Conservation (phyloP, 2,888 invertebrate species). For the Drosophila kambysellisi region DNA sequence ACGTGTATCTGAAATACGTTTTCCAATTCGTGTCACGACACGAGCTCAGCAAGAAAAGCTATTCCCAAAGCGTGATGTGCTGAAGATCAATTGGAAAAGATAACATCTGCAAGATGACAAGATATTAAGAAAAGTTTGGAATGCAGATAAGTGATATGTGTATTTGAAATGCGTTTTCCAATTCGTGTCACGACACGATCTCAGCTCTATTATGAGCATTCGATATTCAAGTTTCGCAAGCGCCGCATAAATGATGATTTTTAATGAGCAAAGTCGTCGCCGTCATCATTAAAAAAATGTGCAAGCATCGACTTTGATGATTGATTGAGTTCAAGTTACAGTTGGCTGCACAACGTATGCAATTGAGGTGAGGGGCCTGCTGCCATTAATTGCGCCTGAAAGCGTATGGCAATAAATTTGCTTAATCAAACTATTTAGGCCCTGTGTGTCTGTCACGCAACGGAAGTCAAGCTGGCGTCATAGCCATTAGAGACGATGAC, state of each 20-base stretch:
- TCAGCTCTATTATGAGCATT: slow-evolving; percentile 8
- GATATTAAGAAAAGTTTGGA: neutral
- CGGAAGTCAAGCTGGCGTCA: slow-evolving; percentile 69
- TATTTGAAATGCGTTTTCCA: neutral
- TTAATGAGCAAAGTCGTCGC: slow-evolving; percentile 63
- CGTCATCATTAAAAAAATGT: slow-evolving; percentile 64
- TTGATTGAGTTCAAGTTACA: slow-evolving; percentile 60
- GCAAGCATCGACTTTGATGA: slow-evolving; percentile 56
- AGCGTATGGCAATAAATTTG: slow-evolving; percentile 69
- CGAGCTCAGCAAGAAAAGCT: neutral
- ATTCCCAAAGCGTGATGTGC: neutral
- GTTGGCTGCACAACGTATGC: slow-evolving; percentile 26
- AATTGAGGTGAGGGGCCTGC: neutral
- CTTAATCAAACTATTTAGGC: slow-evolving; percentile 77
- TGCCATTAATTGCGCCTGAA: slow-evolving; percentile 64
- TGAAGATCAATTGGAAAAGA: neutral
- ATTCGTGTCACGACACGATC: slow-evolving; percentile 12
- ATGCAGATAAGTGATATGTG: neutral
- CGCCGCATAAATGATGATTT: slow-evolving; percentile 36
- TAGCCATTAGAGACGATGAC: slow-evolving; percentile 33
- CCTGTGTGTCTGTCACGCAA: slow-evolving; percentile 57
- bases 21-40: slow-evolving; percentile 14
- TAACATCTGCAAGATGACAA: neutral
- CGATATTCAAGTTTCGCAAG: slow-evolving; percentile 27
- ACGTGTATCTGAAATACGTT: neutral